Conservation (phyloP, 2,797 vertebrate genomes). For the Acrocephalus scirpaceus region DNA sequence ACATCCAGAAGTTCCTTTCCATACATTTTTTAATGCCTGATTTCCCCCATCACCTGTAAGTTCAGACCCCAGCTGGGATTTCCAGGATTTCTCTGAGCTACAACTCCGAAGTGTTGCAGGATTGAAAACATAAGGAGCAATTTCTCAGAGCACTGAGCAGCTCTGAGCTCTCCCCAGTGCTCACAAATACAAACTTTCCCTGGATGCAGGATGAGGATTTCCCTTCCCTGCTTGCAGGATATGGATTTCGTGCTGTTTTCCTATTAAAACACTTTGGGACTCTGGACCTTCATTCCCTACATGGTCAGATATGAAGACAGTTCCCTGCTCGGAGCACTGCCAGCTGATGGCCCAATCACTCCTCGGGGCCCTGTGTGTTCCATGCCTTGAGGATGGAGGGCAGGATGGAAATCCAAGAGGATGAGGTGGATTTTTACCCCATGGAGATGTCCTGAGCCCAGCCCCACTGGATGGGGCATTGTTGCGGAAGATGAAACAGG, state of each 20-base stretch:
- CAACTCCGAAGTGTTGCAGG: not conserved
- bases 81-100: not conserved
- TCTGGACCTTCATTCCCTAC: slow-evolving; percentile 15
- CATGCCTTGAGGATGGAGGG: not conserved
- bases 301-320: slow-evolving; percentile 64
- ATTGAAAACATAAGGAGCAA: not conserved
- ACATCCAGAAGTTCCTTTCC: not conserved
- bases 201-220: not conserved
- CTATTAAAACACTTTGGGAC: not conserved
- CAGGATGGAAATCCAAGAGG: not conserved
- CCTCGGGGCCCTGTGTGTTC: not conserved
- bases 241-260: not conserved
- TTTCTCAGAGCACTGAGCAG: not conserved
- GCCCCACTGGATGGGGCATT: not conserved
- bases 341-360: not conserved
- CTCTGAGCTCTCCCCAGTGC: not conserved
- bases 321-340: slow-evolving; percentile 35
- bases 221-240: not conserved
- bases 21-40: not conserved
- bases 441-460: not conserved
- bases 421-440: not conserved
- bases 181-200: not conserved
- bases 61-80: not conserved
- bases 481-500: no score
- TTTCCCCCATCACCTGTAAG: not conserved